phyloP scores from a whole-genome alignment of 2,888 invertebrate species.

The Erebia epiphron region DNA sequence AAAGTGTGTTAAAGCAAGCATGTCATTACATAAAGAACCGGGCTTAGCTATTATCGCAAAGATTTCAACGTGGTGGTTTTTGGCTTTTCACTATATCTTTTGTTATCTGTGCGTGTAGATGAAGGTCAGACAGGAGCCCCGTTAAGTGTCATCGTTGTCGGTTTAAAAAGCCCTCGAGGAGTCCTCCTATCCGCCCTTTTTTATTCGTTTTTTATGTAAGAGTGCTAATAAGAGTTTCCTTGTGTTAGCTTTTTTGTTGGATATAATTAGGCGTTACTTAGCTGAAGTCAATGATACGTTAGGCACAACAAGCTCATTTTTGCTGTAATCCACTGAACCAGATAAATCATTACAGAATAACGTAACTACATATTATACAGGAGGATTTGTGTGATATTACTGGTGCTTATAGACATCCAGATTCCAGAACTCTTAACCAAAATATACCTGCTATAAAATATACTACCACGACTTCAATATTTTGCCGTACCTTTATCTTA shows the following conservation, averaged over 20 bases:
- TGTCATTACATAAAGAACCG: too few relatives aligned
- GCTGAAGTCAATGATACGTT: neutral
- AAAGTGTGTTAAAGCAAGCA: too few relatives aligned
- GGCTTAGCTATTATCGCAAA: neutral
- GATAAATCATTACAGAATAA: too few relatives aligned
- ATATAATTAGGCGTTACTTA: neutral
- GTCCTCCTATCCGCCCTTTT: conserved; percentile 33
- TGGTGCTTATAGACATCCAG: too few relatives aligned
- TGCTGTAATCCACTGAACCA: too few relatives aligned
- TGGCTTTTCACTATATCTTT: conserved; percentile 1
- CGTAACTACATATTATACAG: too few relatives aligned
- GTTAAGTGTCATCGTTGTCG: conserved; percentile 36
- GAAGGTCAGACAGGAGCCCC: conserved; percentile 33
- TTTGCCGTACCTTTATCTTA: conserved; percentile 5
- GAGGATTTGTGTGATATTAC: too few relatives aligned
- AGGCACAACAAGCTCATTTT: neutral
- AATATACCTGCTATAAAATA: neutral
- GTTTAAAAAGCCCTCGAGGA: conserved; percentile 36
- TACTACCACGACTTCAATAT: neutral
- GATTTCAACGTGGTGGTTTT: neutral
- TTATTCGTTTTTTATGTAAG: conserved; percentile 33
- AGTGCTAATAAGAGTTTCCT: conserved; percentile 27
- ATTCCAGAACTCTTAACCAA: too few relatives aligned
- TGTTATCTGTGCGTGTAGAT: neutral
- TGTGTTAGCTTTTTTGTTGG: neutral